A percentile compares a stretch with the other conserved stretches of the same genome.
Evolutionary conservation across 2,888 invertebrate genomes (phyloP).

Genomic region (Erebia palarica): DNA sequence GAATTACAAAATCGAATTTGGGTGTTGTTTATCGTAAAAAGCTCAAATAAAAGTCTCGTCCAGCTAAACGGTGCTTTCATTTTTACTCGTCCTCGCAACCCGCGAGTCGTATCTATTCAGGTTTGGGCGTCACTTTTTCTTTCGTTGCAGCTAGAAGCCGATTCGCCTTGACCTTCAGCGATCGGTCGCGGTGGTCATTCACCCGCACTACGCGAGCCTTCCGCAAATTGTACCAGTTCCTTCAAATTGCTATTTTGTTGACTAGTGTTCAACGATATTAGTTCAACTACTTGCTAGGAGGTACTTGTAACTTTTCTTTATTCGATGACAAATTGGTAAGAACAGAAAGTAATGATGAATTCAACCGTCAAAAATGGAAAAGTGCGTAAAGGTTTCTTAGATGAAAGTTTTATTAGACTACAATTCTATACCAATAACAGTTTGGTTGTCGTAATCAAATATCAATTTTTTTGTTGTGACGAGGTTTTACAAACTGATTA

Average conservation of each 20-base stretch:
- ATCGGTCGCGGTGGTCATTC: conserved; percentile 75
- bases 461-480: too few relatives aligned
- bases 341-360: too few relatives aligned
- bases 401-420: too few relatives aligned
- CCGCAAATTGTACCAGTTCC: conserved; percentile 43
- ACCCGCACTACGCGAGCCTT: conserved; percentile 44
- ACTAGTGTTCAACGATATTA: conserved; percentile 13
- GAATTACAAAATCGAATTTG: conserved; percentile 13
- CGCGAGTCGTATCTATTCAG: conserved; percentile 66
- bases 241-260: conserved; percentile 33
- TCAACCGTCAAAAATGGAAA: too few relatives aligned
- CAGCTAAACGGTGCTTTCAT: conserved; percentile 66
- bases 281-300: conserved; percentile 1
- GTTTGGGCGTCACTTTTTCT: conserved; percentile 82
- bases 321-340: too few relatives aligned
- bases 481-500: too few relatives aligned
- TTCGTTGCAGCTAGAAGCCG: conserved; percentile 61
- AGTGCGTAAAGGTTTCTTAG: too few relatives aligned
- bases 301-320: not conserved
- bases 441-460: too few relatives aligned
- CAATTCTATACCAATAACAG: too few relatives aligned
- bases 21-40: conserved; percentile 10
- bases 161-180: conserved; percentile 77
- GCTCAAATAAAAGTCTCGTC: conserved; percentile 31
- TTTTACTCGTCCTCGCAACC: conserved; percentile 74